Evolutionary conservation across 2,888 invertebrate species (phyloP).

Genomic region (Lomographa bimaculata): DNA sequence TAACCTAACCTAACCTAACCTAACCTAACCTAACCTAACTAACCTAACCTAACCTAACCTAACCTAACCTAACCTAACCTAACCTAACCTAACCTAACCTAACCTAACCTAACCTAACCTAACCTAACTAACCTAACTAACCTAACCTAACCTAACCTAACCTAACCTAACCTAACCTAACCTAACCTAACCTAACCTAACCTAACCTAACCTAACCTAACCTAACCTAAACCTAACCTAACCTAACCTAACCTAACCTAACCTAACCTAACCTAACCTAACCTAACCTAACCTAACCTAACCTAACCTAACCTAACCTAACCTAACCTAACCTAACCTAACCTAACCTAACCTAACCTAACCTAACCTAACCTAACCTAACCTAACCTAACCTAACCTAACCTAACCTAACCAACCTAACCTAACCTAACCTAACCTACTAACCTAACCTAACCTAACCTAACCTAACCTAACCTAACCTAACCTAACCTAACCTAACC

Average conservation of each 20-base stretch:
- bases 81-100: slow-evolving; percentile 28
- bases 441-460: slow-evolving; percentile 32
- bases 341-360: slow-evolving; percentile 28
- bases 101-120: slow-evolving; percentile 29
- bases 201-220: slow-evolving; percentile 26
- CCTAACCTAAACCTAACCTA: slow-evolving; percentile 27
- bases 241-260: slow-evolving; percentile 49
- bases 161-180: slow-evolving; percentile 25
- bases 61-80: slow-evolving; percentile 22
- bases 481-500: slow-evolving; percentile 28
- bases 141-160: slow-evolving; percentile 23
- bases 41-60: slow-evolving; percentile 28
- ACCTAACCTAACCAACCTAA: slow-evolving; percentile 31
- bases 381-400: slow-evolving; percentile 28
- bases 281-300: slow-evolving; percentile 49
- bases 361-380: slow-evolving; percentile 28
- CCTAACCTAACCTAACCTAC: slow-evolving; percentile 35
- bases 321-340: slow-evolving; percentile 17
- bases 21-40: slow-evolving; percentile 26
- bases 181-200: slow-evolving; percentile 29
- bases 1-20: slow-evolving; percentile 22
- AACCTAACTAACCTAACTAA: slow-evolving; percentile 29
- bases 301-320: slow-evolving; percentile 27
- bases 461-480: slow-evolving; percentile 32
- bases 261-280: slow-evolving; percentile 51